Evolutionary conservation across 37 sponge, comb jelly and placozoan genomes (phyloP).

Genomic region (Theonella swinhoei): DNA sequence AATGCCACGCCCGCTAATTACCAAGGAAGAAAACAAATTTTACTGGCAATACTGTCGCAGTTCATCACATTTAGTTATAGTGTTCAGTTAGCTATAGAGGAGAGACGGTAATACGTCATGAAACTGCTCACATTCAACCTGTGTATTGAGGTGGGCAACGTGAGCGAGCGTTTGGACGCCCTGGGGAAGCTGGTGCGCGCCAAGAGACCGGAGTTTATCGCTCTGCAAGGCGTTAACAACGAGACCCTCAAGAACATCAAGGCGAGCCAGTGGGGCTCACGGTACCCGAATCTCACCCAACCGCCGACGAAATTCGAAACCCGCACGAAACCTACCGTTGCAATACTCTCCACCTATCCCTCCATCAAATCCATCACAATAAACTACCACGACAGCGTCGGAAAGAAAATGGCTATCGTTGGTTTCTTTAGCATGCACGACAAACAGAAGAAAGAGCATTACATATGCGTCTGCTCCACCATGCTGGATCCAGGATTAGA

Average conservation of each 20-base stretch:
- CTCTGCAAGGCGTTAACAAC: conserved; percentile 67
- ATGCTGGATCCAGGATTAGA: conserved; percentile 39
- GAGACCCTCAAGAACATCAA: conserved; percentile 57
- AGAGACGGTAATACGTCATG: conserved; percentile 57
- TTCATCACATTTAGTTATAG: too few species aligned
- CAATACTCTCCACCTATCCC: conserved; percentile 69
- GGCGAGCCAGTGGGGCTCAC: conserved; percentile 50
- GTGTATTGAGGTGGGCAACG: background rate
- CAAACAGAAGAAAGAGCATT: conserved; percentile 60
- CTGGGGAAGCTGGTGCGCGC: conserved; percentile 59
- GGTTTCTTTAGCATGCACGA: conserved; percentile 73
- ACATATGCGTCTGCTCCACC: conserved; percentile 54
- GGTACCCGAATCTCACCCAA: conserved; percentile 50
- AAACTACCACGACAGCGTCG: conserved; percentile 35
- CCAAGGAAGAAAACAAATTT: too few species aligned
- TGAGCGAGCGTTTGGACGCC: conserved; percentile 54
- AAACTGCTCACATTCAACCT: conserved; percentile 71
- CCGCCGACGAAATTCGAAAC: conserved; percentile 64
- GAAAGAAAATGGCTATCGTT: conserved; percentile 20
- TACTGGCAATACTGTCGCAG: too few species aligned
- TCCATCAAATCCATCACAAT: conserved; percentile 15
- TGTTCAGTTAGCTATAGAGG: too few species aligned
- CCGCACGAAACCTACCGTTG: conserved; percentile 62
- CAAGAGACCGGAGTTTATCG: conserved; percentile 75
- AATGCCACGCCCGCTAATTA: too few species aligned